Base-by-base conservation (phyloP, 2,888 invertebrate genomes). In the Ormyrus labotus region DNA sequence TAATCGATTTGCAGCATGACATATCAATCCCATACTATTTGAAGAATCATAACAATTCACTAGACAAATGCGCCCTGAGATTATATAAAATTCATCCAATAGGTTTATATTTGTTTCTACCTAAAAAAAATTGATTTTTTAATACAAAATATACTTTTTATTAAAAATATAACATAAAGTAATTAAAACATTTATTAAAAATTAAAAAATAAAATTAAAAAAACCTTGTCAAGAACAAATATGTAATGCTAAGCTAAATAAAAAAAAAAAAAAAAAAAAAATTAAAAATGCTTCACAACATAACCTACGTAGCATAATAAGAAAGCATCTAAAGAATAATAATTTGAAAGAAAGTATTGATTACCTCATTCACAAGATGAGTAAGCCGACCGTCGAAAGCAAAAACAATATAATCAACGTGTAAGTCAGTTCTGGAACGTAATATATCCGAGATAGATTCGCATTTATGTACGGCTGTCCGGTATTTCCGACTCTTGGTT, bases 401-500 rank as follows among this genome's bases (percentile, higher is more conserved):
- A 80, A 90, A 89, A 65, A 90, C 84, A 80, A 90, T 83, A 63
- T 88, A 90, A 83, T 90, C 90, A 10, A 89, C 84, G 58, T 83
- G 83, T 34, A 89, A 68, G 64, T 85, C 83, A 10, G 86, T 76
- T 19, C 84, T 85, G 0, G 74, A 64, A 48, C 67, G 63, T 65
- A 85, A 11, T 61, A 90, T 83, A 71, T 88, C 85, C 3, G 61
- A 45, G 65, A 90, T 64, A n/a, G 83, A 85, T 83, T 90, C 90
- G 81, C 89, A 88, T 58, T 86, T 86, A 84, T 90, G 89, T 5
- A 89, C 84, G 19, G 81, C 55, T 70, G 89, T 83, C 5, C 82
- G 83, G 83, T 86, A 85, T 48, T 85, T 84, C 34, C 85, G 85
- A 55, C 81, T 77, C 34, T 84, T 86, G 10, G 86, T 87, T 73